Base-by-base conservation (phyloP, 2,113 vertebrate genomes). In the Strix uralensis region DNA sequence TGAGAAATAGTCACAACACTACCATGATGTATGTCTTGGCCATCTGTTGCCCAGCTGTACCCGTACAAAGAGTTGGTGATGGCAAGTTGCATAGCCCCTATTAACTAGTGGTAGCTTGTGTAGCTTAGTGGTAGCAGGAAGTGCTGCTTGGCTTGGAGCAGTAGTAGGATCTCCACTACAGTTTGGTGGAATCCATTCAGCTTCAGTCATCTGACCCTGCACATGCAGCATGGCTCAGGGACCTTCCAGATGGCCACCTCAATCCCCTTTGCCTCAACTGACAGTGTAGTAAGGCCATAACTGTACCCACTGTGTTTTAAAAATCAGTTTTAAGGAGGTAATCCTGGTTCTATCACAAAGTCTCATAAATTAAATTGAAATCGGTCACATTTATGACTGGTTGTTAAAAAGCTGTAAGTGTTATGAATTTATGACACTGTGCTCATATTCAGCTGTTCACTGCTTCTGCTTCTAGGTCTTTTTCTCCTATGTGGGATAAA, bases 321-420 rank as follows among this genome's bases (percentile, higher is more conserved):
- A 81, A 81, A 78, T 95, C 82, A 80, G 63, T 91, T 98, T 96
- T 95, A 93, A 95, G 78, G 82, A 85, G 93, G 72, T 95, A 96
- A 96, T 97, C 85, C 90, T 97, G 59, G 82, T 95, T 95, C 59
- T 80, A 70, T 90, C 94, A 93, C 75, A 94, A 96, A 97, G 58
- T 80, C 47, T 95, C 94, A 86, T 98, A 97, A 96, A 98, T 98
- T 97, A 98, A 97, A 96, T 85, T 86, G 95, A 96, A 98, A 97
- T 97, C 82, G 44, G 96, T 96, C 96, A 97, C 88, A 81, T 98
- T 97, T 97, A 97, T 97, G 95, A 95, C 71, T 94, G 88, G 92
- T 61, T 97, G 96, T 98, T 98, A 97, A 97, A 97, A 97, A 95
- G 94, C 94, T 82, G 91, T 96, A 92, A 97, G 96, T 83, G 93